Evolutionary conservation across 2,113 vertebrate genomes (phyloP).

Genomic region (Xiphorhynchus elegans): DNA sequence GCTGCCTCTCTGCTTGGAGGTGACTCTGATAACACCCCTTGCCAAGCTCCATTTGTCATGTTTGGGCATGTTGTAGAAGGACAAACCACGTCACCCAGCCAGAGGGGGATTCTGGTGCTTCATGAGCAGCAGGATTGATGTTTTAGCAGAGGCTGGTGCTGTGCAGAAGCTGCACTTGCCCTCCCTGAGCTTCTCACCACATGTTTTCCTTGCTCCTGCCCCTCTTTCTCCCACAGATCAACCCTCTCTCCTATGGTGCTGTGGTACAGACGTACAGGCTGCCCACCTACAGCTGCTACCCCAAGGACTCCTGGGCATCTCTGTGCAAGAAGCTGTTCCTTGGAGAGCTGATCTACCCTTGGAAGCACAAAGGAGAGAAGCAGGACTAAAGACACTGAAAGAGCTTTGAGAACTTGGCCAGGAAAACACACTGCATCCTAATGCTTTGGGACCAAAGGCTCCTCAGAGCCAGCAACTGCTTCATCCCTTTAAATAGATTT

Average conservation of each 20-base stretch:
- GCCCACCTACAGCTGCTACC: slow-evolving; percentile 89
- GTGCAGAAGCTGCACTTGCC: not conserved
- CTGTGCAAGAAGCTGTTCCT: slow-evolving; percentile 92
- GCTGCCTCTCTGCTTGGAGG: not conserved
- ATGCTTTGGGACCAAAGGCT: slow-evolving; percentile 17
- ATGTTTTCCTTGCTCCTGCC: not conserved
- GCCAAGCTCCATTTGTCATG: not conserved
- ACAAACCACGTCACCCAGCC: not conserved
- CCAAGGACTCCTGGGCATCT: slow-evolving; percentile 89
- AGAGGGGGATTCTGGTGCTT: not conserved
- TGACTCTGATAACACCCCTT: not conserved
- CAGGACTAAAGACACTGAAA: slow-evolving; percentile 76
- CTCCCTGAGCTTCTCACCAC: not conserved
- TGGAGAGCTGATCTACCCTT: slow-evolving; percentile 95
- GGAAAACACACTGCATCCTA: not conserved
- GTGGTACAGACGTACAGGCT: slow-evolving; percentile 87
- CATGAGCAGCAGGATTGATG: not conserved
- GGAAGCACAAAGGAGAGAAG: slow-evolving; percentile 89
- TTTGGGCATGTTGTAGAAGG: not conserved
- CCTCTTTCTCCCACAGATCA: slow-evolving; percentile 79
- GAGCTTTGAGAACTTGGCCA: not conserved
- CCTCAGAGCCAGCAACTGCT: not conserved
- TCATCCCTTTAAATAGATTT: not conserved
- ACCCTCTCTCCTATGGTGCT: slow-evolving; percentile 80
- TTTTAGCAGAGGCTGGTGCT: not conserved